A percentile compares a stretch with the other conserved stretches of the same genome.
Evolutionary conservation across 2,888 invertebrate species (phyloP).

Genomic region (Lapara coniferarum): DNA sequence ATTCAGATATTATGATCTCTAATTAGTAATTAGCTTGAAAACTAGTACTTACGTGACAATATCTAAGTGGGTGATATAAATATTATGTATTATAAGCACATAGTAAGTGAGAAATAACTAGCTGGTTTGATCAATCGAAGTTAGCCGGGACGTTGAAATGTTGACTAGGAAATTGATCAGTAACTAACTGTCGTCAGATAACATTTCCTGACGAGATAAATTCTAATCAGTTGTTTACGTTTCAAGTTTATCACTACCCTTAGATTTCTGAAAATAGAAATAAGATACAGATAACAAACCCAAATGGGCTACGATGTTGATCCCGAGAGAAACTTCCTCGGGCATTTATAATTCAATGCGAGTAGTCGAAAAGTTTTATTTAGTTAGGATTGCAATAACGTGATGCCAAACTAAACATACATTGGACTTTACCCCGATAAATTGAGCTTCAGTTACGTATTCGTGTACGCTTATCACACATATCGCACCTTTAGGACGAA

Average conservation of each 20-base stretch:
- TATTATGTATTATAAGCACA: constrained; percentile 8
- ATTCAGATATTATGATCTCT: constrained; percentile 62
- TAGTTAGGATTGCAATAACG: constrained; percentile 43
- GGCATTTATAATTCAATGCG: constrained; percentile 4
- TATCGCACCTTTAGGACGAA: too few species aligned
- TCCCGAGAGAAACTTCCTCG: constrained; percentile 3
- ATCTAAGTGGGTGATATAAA: constrained; percentile 19
- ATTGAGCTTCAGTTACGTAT: constrained; percentile 12
- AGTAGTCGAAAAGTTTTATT: constrained; percentile 34
- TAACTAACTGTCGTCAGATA: constrained; percentile 41
- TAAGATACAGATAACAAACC: constrained; percentile 29
- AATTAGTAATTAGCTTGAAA: constrained; percentile 66
- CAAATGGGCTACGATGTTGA: constrained; percentile 23
- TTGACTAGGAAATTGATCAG: constrained; percentile 48
- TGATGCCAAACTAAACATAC: constrained; percentile 28
- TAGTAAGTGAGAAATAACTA: constrained; percentile 25
- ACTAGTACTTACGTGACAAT: constrained; percentile 6
- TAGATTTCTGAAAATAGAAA: constrained; percentile 33
- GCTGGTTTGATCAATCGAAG: constrained; percentile 47
- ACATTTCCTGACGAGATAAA: constrained; percentile 46
- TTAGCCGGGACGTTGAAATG: constrained; percentile 48
- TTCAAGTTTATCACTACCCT: constrained; percentile 35
- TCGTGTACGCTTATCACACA: not conserved
- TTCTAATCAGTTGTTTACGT: constrained; percentile 44
- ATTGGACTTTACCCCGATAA: constrained; percentile 30